Conservation (phyloP, 2,888 invertebrate species). For the Yponomeuta malinellus region DNA sequence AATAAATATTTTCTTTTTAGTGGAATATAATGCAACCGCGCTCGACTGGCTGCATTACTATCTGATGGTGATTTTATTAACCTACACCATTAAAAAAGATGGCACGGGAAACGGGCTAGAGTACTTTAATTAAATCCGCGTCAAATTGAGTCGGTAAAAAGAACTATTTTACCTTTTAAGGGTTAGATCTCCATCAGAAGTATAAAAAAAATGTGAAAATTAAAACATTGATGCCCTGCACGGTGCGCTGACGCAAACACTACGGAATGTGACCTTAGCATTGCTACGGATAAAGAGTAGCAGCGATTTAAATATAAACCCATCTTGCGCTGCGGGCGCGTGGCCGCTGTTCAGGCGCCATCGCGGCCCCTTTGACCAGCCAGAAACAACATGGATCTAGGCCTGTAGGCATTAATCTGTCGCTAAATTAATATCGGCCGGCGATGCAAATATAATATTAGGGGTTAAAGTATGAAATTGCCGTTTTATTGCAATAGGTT, state of each 20-base stretch:
- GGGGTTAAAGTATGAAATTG: too few relatives aligned
- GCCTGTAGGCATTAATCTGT: too few relatives aligned
- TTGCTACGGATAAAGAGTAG: constrained; percentile 58
- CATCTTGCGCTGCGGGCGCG: not conserved
- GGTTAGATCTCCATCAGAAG: too few relatives aligned
- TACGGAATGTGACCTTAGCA: constrained; percentile 72
- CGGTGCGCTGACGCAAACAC: constrained; percentile 45
- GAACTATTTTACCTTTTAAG: too few relatives aligned
- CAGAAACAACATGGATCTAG: not conserved
- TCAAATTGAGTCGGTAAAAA: too few relatives aligned
- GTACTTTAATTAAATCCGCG: too few relatives aligned
- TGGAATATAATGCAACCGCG: not conserved
- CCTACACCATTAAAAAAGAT: too few relatives aligned
- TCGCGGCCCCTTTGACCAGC: not conserved
- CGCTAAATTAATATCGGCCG: too few relatives aligned
- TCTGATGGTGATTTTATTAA: not conserved
- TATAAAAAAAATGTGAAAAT: not conserved
- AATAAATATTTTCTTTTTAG: not conserved
- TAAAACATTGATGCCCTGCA: constrained; percentile 15
- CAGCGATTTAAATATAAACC: constrained; percentile 27
- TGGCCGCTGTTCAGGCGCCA: not conserved
- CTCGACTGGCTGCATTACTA: not conserved
- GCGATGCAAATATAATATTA: too few relatives aligned
- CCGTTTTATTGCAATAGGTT: too few relatives aligned
- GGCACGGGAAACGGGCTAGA: too few relatives aligned